A percentile compares a stretch with the other conserved stretches of the same genome.
phyloP scores from a whole-genome alignment of 2,113 vertebrate species.

The Eretmochelys imbricata region DNA sequence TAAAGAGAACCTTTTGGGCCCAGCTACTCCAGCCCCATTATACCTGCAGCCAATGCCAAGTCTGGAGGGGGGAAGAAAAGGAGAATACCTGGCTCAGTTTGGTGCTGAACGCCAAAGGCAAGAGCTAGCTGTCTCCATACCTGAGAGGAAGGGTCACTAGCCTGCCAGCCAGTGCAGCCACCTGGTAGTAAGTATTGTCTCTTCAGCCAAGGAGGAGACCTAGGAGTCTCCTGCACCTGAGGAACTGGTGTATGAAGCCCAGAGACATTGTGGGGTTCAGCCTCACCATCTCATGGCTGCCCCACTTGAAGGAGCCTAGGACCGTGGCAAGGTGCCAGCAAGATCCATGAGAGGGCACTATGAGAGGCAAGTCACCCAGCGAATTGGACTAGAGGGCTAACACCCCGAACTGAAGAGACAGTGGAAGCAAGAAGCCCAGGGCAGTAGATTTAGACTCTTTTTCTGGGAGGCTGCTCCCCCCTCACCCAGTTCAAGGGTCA shows the following conservation, averaged over 20 bases:
- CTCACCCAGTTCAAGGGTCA: rapidly evolving
- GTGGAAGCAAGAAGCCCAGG: not conserved
- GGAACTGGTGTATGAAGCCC: not conserved
- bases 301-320: not conserved
- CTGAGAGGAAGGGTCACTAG: not conserved
- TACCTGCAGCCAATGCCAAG: no score
- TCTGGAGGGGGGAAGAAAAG: no score
- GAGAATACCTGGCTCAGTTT: no score
- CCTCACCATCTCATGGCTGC: not conserved
- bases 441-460: not conserved
- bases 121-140: no score
- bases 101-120: no score
- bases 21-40: no score
- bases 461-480: not conserved
- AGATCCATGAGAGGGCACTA: not conserved
- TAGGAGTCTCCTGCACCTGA: not conserved
- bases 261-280: not conserved
- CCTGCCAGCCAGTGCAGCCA: not conserved
- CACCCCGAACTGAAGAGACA: not conserved
- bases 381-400: not conserved
- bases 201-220: not conserved
- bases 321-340: not conserved
- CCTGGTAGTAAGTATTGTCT: not conserved
- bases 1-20: no score
- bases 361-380: not conserved